Evolutionary conservation across 92 coral and sea anemone species (phyloP).

Genomic region (Meandrina meandrites): DNA sequence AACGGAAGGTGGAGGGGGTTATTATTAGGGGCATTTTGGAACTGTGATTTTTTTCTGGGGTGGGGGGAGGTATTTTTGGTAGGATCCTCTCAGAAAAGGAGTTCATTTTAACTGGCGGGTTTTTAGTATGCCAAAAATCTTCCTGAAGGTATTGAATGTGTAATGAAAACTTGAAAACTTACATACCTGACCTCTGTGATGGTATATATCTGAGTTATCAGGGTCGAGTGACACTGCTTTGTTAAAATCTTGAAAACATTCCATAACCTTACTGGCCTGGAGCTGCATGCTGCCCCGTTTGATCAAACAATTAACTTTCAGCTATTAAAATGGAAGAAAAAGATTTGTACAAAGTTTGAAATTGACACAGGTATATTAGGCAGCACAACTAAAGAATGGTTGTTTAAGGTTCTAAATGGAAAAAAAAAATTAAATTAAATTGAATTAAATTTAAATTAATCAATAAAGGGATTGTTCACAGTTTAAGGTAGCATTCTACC

Average conservation of each 20-base stretch:
- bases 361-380: background rate
- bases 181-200: conserved; percentile 93
- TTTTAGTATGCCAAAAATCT: background rate
- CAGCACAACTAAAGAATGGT: too few species aligned
- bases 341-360: background rate
- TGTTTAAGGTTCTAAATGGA: too few species aligned
- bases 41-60: too few species aligned
- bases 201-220: conserved; percentile 89
- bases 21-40: too few species aligned
- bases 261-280: conserved; percentile 67
- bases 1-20: too few species aligned
- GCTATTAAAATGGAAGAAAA: conserved; percentile 44
- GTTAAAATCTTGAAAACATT: conserved; percentile 74
- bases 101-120: too few species aligned
- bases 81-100: too few species aligned
- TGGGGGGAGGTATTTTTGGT: too few species aligned
- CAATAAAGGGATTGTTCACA: too few species aligned
- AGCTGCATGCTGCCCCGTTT: conserved; percentile 85
- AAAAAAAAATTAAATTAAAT: too few species aligned
- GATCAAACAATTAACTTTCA: conserved; percentile 87
- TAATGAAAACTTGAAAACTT: background rate
- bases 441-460: too few species aligned
- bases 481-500: conserved; percentile 42
- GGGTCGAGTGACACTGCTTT: conserved; percentile 85
- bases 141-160: background rate